These are phyloP conservation scores for Diceros bicornis DNA, from an alignment of 2,797 vertebrate species.

Conservation along the genomic window DNA sequence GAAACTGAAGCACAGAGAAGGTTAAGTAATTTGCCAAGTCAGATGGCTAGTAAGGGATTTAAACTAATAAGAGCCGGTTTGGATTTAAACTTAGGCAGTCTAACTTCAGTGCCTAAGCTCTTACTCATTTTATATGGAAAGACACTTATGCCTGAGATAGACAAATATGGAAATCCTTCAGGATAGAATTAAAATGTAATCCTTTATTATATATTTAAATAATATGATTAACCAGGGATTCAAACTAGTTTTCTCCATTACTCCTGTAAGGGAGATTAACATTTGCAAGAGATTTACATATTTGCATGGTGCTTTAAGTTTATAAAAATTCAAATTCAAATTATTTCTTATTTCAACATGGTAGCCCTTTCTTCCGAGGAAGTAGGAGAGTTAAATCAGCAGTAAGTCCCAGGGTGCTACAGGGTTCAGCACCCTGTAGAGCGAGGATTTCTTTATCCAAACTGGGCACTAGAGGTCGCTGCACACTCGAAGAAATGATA, in stretches of 20 bases:
- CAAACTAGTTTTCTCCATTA: neutral
- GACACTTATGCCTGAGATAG: no score
- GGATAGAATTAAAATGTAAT: neutral
- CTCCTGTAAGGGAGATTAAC: neutral
- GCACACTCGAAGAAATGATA: neutral
- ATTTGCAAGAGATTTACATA: neutral
- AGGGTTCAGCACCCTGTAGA: fast-evolving
- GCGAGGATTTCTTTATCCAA: neutral
- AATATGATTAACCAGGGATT: neutral
- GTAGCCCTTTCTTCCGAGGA: neutral
- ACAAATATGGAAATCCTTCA: neutral
- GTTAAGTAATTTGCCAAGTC: neutral
- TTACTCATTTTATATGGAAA: neutral
- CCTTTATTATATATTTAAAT: neutral
- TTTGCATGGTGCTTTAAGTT: neutral
- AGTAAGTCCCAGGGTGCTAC: neutral
- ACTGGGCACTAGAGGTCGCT: conserved; percentile 71
- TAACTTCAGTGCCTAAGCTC: neutral
- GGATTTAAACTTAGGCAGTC: neutral
- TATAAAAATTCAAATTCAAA: neutral
- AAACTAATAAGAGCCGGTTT: neutral
- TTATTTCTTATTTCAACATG: neutral
- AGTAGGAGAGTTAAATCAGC: neutral
- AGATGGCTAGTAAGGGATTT: neutral
- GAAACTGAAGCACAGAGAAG: neutral